Evolutionary conservation across 2,888 invertebrate genomes (phyloP).

Genomic region (Cyclophora punctaria): DNA sequence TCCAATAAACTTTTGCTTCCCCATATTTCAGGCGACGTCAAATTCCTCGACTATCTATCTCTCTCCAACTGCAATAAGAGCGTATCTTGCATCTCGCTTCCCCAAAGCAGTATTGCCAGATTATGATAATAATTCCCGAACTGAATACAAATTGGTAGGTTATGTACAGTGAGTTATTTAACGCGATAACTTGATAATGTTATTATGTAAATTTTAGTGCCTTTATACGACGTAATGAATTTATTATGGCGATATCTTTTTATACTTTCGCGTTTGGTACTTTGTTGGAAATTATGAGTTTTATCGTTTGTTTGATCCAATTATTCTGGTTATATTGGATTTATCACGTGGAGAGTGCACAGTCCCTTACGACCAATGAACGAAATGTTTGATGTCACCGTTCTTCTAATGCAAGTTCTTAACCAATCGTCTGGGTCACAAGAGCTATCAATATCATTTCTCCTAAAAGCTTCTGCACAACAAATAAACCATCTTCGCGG

Average conservation of each 20-base stretch:
- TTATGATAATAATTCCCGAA: constrained; percentile 54
- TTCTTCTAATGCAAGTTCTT: no score
- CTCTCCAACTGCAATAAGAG: constrained; percentile 14
- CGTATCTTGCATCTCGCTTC: constrained; percentile 24
- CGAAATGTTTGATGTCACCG: no score
- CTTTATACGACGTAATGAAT: constrained; percentile 24
- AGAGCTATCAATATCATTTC: no score
- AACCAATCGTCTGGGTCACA: no score
- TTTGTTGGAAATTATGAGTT: neutral
- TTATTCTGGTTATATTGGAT: no score
- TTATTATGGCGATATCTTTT: constrained; percentile 23
- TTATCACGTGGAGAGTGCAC: no score
- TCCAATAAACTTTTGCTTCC: constrained; percentile 53
- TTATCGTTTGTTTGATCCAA: no score
- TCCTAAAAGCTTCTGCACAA: no score
- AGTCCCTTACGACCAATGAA: no score
- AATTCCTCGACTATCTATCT: constrained; percentile 24
- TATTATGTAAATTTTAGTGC: constrained; percentile 32
- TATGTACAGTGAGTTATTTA: constrained; percentile 68
- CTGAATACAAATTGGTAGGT: constrained; percentile 67
- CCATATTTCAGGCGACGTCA: constrained; percentile 36
- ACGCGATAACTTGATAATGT: constrained; percentile 42
- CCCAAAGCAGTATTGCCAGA: constrained; percentile 32
- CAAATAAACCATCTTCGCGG: no score
- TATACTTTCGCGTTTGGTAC: constrained; percentile 5